Evolutionary conservation across 2,888 invertebrate genomes (phyloP).

Genomic region (Andrena camellia): DNA sequence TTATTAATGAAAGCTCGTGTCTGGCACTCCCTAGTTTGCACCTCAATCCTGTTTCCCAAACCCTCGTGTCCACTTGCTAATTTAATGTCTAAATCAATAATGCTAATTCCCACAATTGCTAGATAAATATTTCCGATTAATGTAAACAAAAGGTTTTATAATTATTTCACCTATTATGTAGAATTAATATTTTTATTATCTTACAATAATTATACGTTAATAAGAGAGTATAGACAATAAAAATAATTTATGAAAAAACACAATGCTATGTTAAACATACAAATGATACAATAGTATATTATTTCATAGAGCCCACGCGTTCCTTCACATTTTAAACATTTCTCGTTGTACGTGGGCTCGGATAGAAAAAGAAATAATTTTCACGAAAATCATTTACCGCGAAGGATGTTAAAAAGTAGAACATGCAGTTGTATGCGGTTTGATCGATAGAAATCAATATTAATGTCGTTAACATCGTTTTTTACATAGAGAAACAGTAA

Average conservation of each 20-base stretch:
- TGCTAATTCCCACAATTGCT: neutral
- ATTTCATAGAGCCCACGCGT: slow-evolving; percentile 59
- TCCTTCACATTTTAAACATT: slow-evolving; percentile 23
- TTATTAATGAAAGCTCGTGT: slow-evolving; percentile 73
- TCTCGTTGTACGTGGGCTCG: slow-evolving; percentile 33
- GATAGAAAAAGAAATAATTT: slow-evolving; percentile 9
- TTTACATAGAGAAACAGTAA: slow-evolving; percentile 15
- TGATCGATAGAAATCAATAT: slow-evolving; percentile 28
- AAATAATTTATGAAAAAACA: slow-evolving; percentile 80
- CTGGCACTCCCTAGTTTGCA: slow-evolving; percentile 77
- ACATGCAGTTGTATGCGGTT: slow-evolving; percentile 21
- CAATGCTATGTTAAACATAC: slow-evolving; percentile 59
- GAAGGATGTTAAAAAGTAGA: slow-evolving; percentile 35
- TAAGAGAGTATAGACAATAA: slow-evolving; percentile 79
- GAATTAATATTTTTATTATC: slow-evolving; percentile 75
- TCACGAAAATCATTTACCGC: slow-evolving; percentile 11
- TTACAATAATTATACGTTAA: slow-evolving; percentile 73
- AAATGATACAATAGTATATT: slow-evolving; percentile 38
- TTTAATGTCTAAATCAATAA: slow-evolving; percentile 61
- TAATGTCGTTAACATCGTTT: slow-evolving; percentile 19
- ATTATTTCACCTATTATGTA: slow-evolving; percentile 47
- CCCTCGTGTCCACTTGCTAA: slow-evolving; percentile 23
- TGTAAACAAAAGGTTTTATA: slow-evolving; percentile 49
- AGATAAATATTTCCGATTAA: slow-evolving; percentile 20
- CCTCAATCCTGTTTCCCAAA: slow-evolving; percentile 44